Percentiles rank a stretch among this genome's conserved stretches.
phyloP scores from a whole-genome alignment of 1,140 invertebrate species.

The Drosophila eugracilis region DNA sequence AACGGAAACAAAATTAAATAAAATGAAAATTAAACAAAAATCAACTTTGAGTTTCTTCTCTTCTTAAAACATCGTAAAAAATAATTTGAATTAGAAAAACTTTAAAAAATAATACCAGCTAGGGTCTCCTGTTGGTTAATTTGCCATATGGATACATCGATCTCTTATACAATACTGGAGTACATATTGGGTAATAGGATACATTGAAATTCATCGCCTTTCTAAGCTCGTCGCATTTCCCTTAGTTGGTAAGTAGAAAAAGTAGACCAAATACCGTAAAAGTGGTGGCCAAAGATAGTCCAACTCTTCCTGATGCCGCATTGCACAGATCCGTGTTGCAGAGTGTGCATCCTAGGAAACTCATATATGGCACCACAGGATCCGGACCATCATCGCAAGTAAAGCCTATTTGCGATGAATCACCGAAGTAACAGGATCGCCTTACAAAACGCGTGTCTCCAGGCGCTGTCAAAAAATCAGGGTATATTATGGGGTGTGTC shows the following conservation, averaged over 20 bases:
- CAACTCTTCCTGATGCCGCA: not conserved
- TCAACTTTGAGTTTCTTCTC: not conserved
- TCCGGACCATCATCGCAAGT: conserved; percentile 62
- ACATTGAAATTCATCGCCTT: not conserved
- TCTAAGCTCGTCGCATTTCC: not conserved
- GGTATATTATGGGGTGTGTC: not conserved
- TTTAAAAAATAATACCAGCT: no score
- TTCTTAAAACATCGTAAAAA: not conserved
- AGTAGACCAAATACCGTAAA: conserved; percentile 5
- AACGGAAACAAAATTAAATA: conserved; percentile 67
- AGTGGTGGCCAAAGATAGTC: not conserved
- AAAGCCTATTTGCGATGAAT: conserved; percentile 40
- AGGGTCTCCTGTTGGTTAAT: not conserved
- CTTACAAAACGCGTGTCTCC: conserved; percentile 59
- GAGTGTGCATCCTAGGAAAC: conserved; percentile 57
- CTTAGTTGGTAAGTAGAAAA: not conserved
- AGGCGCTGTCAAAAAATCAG: conserved; percentile 18
- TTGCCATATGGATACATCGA: not conserved
- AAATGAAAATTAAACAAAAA: conserved; percentile 40
- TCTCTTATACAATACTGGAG: conserved; percentile 10
- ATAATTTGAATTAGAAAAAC: not conserved
- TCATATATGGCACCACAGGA: conserved; percentile 54
- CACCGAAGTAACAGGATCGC: conserved; percentile 67
- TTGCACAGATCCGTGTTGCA: conserved; percentile 71
- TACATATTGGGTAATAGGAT: conserved; percentile 7